Evolutionary conservation across 2,797 vertebrate genomes (phyloP), one percentile per base, ranked within the genome.

Genomic region (Gymnothorax javanicus): DNA sequence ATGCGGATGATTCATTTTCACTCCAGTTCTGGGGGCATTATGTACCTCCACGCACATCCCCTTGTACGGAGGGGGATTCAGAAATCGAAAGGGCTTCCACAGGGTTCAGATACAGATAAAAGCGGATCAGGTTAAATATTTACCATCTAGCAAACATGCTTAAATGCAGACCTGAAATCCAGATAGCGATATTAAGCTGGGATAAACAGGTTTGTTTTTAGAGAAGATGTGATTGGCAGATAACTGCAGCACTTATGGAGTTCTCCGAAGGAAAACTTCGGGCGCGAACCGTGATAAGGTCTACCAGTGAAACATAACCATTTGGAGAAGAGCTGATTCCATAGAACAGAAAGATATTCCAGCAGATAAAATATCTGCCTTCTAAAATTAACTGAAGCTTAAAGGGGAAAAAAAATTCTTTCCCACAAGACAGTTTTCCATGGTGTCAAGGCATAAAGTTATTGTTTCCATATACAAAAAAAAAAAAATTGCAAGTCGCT

Each of bases 41-140:
- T 2, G 33, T 43, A 3, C 9, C 54, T 82, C 27, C 50, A 67
- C 17, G 15, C n/a, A 59, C 82, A 57, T 4, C n/a, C 79, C 62
- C n/a, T 64, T 62, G 71, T 62, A 56, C 2, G 67, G 67, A 75
- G 20, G 64, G n/a, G 56, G 56, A n/a, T 59, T 52, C 56, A 60
- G 57, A 67, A 84, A 83, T 84, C 54, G 23, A 33, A 84, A n/a
- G 60, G 57, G 71, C 7, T 77, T n/a, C 69, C 87, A 89, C 93
- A 90, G 90, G 91, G 89, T 90, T 88, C 90, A 87, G 87, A 89
- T 27, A 86, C 50, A 90, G 89, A 90, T 94, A 93, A 95, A 95
- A 90, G 87, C 87, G 92, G 87, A 89, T 87, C 83, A 57, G 90
- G 92, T 94, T 94, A 92, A 93, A 91, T 89, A 93, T 94, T 92